These are phyloP conservation scores for Alethe diademata DNA, from an alignment of 2,113 vertebrate genomes.

Conservation along the genomic window DNA sequence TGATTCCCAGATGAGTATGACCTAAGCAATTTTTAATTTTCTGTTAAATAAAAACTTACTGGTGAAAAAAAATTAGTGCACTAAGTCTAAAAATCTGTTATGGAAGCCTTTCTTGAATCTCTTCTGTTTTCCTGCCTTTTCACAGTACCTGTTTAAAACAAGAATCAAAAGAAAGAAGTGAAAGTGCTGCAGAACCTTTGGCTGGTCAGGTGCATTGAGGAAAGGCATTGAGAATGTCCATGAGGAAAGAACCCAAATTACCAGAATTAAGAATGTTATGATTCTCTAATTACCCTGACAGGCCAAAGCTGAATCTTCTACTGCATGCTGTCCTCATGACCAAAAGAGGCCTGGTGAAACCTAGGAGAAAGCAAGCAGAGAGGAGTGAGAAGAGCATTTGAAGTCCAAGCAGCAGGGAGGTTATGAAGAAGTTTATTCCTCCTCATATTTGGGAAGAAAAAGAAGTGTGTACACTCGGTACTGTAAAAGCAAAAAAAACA, in stretches of 20 bases:
- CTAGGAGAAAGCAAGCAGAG: background rate
- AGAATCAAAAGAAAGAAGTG: background rate
- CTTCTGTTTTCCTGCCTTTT: background rate
- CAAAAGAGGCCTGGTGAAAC: background rate
- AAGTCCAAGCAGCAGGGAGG: background rate
- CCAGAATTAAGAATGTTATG: background rate
- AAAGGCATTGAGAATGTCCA: background rate
- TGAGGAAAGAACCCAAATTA: background rate
- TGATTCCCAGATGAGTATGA: background rate
- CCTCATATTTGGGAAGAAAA: background rate
- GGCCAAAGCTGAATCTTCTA: background rate
- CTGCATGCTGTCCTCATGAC: background rate
- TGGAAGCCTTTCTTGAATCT: background rate
- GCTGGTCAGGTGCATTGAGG: background rate
- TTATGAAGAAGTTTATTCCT: background rate
- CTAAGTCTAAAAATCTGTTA: background rate
- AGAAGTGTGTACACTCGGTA: background rate
- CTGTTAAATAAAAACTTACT: background rate
- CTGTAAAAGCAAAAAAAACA: background rate
- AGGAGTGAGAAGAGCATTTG: background rate
- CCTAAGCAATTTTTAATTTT: background rate
- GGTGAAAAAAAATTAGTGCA: background rate
- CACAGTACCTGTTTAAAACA: background rate
- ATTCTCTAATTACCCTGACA: background rate
- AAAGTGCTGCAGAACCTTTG: background rate